Conservation (phyloP, 2,113 vertebrate species). For the Steatornis caripensis region DNA sequence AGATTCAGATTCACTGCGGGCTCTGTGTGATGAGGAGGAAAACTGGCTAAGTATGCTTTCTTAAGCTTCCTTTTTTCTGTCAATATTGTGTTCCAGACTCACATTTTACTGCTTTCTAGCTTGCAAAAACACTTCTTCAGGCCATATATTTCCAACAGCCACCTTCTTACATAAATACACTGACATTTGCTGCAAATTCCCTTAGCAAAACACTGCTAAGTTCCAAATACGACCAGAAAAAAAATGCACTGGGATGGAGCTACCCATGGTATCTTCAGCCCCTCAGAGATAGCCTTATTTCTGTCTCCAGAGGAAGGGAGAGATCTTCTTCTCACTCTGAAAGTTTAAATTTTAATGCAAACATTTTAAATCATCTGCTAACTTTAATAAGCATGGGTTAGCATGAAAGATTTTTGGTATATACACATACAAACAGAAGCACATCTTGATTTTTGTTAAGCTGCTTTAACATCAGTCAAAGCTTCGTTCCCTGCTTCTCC, state of each 20-base stretch:
- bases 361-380: neutral
- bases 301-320: neutral
- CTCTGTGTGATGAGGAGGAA: neutral
- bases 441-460: neutral
- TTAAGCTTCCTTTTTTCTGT: neutral
- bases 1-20: neutral
- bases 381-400: neutral
- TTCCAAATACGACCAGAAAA: neutral
- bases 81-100: neutral
- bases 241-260: neutral
- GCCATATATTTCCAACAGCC: neutral
- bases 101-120: neutral
- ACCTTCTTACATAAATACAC: neutral
- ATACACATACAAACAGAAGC: rapidly evolving
- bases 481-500: neutral
- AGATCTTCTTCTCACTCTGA: neutral
- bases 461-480: neutral
- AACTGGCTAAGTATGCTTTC: neutral
- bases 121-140: neutral
- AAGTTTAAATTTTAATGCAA: neutral
- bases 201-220: neutral
- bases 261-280: rapidly evolving
- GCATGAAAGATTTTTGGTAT: neutral
- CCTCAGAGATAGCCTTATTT: neutral
- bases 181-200: neutral